phyloP scores from a whole-genome alignment of 2,888 invertebrate genomes.

The Epirrhoe tristata region DNA sequence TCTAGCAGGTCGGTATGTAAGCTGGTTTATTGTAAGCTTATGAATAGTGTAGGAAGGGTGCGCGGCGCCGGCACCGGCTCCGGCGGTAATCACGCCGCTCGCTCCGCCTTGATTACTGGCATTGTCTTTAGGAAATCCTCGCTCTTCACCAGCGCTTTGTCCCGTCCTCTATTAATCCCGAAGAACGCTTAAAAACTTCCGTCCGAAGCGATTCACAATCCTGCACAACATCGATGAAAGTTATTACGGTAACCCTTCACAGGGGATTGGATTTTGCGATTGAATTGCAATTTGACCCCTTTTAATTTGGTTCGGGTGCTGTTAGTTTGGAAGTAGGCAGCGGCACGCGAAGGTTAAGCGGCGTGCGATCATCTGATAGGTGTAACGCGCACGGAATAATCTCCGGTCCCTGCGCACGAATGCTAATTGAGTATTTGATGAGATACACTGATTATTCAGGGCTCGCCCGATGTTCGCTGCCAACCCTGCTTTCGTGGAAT shows the following conservation, averaged over 20 bases:
- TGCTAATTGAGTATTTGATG: constrained; percentile 71
- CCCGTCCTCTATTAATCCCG: constrained; percentile 57
- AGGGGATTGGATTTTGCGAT: constrained; percentile 63
- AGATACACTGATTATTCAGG: constrained; percentile 63
- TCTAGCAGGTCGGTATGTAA: constrained; percentile 40
- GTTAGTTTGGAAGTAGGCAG: constrained; percentile 48
- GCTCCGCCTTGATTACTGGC: constrained; percentile 69
- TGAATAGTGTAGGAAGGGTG: constrained; percentile 58
- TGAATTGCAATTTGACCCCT: constrained; percentile 64
- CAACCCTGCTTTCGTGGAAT: constrained; percentile 31
- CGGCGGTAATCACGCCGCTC: constrained; percentile 59
- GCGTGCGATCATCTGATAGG: constrained; percentile 61
- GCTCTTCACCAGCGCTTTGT: constrained; percentile 68
- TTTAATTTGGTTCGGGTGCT: constrained; percentile 58
- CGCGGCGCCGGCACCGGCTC: constrained; percentile 37
- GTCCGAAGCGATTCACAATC: constrained; percentile 47
- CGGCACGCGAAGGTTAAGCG: constrained; percentile 62
- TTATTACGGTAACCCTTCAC: constrained; percentile 57
- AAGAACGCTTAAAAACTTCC: constrained; percentile 55
- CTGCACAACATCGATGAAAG: constrained; percentile 48
- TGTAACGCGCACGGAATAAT: constrained; percentile 57
- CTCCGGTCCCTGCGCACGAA: constrained; percentile 66
- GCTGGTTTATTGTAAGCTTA: constrained; percentile 65
- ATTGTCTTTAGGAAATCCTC: constrained; percentile 73
- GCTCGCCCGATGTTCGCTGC: constrained; percentile 43